Evolutionary conservation across 2,888 invertebrate genomes (phyloP).

Genomic region (Sinelater perroti): DNA sequence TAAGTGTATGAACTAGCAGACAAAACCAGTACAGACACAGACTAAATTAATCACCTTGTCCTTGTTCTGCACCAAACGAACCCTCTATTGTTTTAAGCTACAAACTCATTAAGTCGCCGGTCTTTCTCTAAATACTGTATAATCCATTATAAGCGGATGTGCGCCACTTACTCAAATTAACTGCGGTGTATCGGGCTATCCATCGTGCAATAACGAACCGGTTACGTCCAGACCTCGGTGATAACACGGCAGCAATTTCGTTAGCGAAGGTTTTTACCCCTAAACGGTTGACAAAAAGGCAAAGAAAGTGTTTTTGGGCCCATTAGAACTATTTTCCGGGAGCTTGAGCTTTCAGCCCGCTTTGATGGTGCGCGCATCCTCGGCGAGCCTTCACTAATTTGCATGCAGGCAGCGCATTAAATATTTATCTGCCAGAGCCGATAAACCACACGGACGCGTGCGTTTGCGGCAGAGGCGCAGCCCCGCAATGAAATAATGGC

Average conservation of each 20-base stretch:
- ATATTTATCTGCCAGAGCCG: conserved; percentile 10
- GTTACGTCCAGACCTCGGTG: no score
- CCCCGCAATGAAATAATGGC: conserved; percentile 1
- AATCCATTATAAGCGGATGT: conserved; percentile 23
- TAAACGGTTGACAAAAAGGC: no score
- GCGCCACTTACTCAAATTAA: conserved; percentile 23
- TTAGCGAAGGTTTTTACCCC: no score
- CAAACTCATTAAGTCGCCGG: conserved; percentile 12
- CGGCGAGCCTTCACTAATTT: conserved; percentile 10
- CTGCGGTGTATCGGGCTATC: conserved; percentile 16
- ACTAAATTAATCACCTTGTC: no score
- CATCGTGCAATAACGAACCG: conserved; percentile 10
- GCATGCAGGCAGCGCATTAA: background rate
- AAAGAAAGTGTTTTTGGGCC: no score
- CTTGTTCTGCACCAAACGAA: no score
- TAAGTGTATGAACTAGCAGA: no score
- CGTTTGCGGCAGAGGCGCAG: background rate
- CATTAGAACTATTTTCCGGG: no score
- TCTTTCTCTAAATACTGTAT: conserved; percentile 20
- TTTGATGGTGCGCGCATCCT: no score
- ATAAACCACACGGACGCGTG: background rate
- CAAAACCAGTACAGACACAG: no score
- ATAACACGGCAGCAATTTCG: no score
- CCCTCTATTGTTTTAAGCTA: conserved; percentile 3
- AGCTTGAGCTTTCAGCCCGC: no score